phyloP scores from a whole-genome alignment of 1,140 invertebrate genomes.

The Lanistes nyassanus region DNA sequence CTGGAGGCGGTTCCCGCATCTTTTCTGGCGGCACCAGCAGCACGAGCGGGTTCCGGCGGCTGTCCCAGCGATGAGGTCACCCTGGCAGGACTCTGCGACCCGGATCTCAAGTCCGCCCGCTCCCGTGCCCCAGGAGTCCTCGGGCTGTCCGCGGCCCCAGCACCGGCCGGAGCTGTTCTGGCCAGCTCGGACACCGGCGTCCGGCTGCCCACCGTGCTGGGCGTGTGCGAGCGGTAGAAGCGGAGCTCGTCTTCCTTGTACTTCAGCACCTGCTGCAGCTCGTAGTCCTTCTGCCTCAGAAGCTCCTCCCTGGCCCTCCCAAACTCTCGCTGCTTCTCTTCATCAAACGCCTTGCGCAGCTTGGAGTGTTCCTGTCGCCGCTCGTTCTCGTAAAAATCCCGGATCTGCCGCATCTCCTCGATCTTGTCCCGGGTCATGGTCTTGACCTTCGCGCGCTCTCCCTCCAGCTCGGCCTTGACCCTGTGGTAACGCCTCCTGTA shows the following conservation, averaged over 20 bases:
- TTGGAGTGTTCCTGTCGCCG: slow-evolving; percentile 23
- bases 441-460: slow-evolving; percentile 26
- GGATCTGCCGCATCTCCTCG: slow-evolving; percentile 33
- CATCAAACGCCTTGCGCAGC: slow-evolving; percentile 27
- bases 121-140: background rate
- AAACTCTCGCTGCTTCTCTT: slow-evolving; percentile 35
- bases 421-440: slow-evolving; percentile 25
- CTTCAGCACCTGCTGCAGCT: slow-evolving; percentile 38
- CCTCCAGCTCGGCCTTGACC: slow-evolving; percentile 27
- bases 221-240: slow-evolving; percentile 13
- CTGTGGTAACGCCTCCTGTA: slow-evolving; percentile 22
- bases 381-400: slow-evolving; percentile 32
- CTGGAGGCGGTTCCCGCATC: too few relatives aligned
- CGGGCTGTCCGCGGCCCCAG: slow-evolving; percentile 3
- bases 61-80: too few relatives aligned
- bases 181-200: slow-evolving; percentile 15
- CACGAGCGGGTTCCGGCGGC: too few relatives aligned
- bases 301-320: slow-evolving; percentile 28
- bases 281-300: slow-evolving; percentile 34
- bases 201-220: background rate
- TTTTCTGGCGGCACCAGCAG: too few relatives aligned
- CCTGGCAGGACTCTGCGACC: too few relatives aligned
- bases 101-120: background rate
- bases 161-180: background rate
- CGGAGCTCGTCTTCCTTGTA: slow-evolving; percentile 34